Evolutionary conservation across 2,797 vertebrate genomes (phyloP), one percentile per base, ranked within the genome.

Genomic region (Peromyscus melanophrys): DNA sequence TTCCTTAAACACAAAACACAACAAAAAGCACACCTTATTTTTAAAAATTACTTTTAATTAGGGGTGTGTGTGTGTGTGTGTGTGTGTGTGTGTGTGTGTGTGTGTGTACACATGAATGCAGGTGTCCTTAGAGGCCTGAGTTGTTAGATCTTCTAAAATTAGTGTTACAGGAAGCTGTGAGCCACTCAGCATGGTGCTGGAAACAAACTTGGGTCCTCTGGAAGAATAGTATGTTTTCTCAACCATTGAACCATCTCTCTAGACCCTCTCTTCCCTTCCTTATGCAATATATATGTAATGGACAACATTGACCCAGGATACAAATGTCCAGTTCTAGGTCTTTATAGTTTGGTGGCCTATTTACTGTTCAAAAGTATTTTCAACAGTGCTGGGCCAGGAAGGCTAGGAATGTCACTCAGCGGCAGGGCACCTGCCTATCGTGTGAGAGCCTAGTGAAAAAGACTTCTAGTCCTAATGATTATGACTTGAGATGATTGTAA

Each of bases 401-500:
- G 34, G 31, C 34, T 57, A 29, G n/a, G 23, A 25, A 19, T 31
- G 31, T 25, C 1, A 13, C 23, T 78, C 52, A 71, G 71, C 34
- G 25, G 23, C 23, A 37, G 61, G 10, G 1, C 19, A 14, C 5
- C 43, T 80, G 52, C 19, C 49, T n/a, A 19, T 9, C 29, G 14
- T 31, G 25, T 21, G 17, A 61, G 34, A 34, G 4, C 6, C n/a
- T 40, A 6, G 10, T 16, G 37, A 37, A 27, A 52, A 81, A 63
- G 29, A 23, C 85, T 57, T 40, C 25, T 4, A 43, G n/a, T 5
- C 59, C 37, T 95, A 0, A 91, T 94, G 7, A 0, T n/a, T 83
- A 86, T 96, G 25, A 43, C 69, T 96, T 92, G 57, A 96, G 49
- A 90, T 69, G 31, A 75, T 61, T 59, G 4, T 76, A 91, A 29